phyloP scores from a whole-genome alignment of 1,140 invertebrate species.

The Drosophila novamexicana region DNA sequence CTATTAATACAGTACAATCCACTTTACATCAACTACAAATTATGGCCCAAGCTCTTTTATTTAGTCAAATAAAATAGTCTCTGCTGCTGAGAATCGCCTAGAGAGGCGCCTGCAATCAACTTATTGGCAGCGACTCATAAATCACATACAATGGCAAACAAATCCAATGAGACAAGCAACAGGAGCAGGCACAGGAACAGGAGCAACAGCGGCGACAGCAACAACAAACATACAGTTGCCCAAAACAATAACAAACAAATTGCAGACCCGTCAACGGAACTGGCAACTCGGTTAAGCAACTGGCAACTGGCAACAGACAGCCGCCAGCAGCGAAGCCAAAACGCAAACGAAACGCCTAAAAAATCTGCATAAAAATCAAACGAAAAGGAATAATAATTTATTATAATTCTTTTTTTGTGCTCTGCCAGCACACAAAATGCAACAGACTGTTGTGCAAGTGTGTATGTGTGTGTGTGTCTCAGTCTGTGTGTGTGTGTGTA shows the following conservation, averaged over 20 bases:
- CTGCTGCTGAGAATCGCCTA: slow-evolving; percentile 1
- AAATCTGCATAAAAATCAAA: slow-evolving; percentile 81
- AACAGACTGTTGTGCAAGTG: slow-evolving; percentile 46
- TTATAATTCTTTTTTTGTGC: slow-evolving; percentile 67
- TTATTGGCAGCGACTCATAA: slow-evolving; percentile 9
- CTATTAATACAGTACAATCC: background rate
- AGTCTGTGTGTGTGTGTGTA: slow-evolving; percentile 8
- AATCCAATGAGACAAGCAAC: slow-evolving; percentile 29
- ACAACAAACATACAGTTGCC: slow-evolving; percentile 15
- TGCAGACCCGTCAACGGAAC: slow-evolving; percentile 13
- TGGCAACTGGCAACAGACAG: slow-evolving; percentile 24
- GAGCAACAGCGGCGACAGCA: slow-evolving; percentile 33
- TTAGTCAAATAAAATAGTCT: background rate
- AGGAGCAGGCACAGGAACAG: slow-evolving; percentile 10
- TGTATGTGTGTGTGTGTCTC: slow-evolving; percentile 6
- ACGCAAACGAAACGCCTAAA: slow-evolving; percentile 63
- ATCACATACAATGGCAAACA: slow-evolving; percentile 29
- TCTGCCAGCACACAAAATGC: slow-evolving; percentile 40
- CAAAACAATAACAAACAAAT: slow-evolving; percentile 40
- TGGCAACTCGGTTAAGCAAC: slow-evolving; percentile 16
- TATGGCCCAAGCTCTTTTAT: background rate
- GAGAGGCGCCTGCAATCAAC: slow-evolving; percentile 4
- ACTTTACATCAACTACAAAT: background rate
- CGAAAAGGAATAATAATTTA: slow-evolving; percentile 81
- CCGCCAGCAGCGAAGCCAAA: background rate